Evolutionary conservation across 92 coral and sea anemone species (phyloP).

Genomic region (Anthopleura xanthogrammica): DNA sequence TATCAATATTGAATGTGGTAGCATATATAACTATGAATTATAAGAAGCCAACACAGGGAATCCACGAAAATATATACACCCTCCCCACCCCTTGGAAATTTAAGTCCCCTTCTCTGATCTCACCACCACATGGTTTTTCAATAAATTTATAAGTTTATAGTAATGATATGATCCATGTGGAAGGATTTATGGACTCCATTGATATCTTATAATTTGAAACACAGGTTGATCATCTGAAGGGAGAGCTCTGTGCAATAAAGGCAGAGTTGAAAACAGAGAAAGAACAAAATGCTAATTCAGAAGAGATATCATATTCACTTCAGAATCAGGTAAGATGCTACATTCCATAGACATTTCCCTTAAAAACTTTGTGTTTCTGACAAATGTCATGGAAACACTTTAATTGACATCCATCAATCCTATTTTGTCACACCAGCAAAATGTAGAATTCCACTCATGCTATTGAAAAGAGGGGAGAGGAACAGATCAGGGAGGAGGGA

Average conservation of each 20-base stretch:
- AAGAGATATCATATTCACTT: conserved; percentile 37
- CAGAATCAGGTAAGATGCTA: conserved; percentile 44
- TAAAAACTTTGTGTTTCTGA: no score
- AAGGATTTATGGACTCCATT: not conserved
- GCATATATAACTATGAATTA: no score
- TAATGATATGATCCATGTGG: not conserved
- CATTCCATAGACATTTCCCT: no score
- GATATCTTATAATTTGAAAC: not conserved
- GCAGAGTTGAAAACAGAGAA: conserved; percentile 36
- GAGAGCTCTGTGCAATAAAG: conserved; percentile 36
- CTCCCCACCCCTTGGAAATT: no score
- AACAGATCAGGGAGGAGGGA: no score
- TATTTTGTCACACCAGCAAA: no score
- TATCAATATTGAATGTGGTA: not conserved
- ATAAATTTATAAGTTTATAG: no score
- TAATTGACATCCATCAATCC: not conserved
- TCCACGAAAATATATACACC: no score
- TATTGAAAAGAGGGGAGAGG: no score
- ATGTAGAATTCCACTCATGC: no score
- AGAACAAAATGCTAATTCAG: conserved; percentile 19
- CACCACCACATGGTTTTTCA: not conserved
- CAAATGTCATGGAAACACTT: not conserved
- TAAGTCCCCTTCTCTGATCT: no score
- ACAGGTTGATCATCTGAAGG: conserved; percentile 41
- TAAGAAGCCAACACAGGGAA: no score